Evolutionary conservation across 2,113 vertebrate genomes (phyloP).

Genomic region (Mustelus asterias): DNA sequence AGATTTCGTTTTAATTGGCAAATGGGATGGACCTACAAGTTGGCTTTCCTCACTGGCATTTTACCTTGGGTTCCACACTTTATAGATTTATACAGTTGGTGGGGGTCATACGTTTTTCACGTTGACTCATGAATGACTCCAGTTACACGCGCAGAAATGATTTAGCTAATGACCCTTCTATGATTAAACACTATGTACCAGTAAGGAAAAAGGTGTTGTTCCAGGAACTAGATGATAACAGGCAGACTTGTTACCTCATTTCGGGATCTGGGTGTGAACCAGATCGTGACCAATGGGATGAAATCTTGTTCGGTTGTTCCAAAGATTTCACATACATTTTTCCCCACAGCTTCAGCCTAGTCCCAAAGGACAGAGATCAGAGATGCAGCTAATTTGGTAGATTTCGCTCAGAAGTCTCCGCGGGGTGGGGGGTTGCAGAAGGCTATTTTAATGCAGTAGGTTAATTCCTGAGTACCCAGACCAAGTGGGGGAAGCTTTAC

Average conservation of each 20-base stretch:
- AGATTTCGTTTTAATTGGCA: neutral
- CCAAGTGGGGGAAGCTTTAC: neutral
- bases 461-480: neutral
- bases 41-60: neutral
- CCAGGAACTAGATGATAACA: neutral
- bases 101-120: neutral
- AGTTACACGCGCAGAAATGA: neutral
- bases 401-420: neutral
- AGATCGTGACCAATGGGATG: neutral
- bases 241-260: neutral
- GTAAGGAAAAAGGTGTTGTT: neutral
- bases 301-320: neutral
- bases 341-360: neutral
- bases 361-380: neutral
- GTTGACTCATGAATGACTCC: neutral
- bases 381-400: neutral
- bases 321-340: neutral
- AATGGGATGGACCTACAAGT: neutral
- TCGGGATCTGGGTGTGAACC: neutral
- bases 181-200: too few species aligned
- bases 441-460: neutral
- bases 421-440: too few species aligned
- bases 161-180: too few species aligned
- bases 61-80: neutral
- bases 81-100: neutral